phyloP scores from a whole-genome alignment of 2,113 vertebrate species.

The Brachirus orientalis region DNA sequence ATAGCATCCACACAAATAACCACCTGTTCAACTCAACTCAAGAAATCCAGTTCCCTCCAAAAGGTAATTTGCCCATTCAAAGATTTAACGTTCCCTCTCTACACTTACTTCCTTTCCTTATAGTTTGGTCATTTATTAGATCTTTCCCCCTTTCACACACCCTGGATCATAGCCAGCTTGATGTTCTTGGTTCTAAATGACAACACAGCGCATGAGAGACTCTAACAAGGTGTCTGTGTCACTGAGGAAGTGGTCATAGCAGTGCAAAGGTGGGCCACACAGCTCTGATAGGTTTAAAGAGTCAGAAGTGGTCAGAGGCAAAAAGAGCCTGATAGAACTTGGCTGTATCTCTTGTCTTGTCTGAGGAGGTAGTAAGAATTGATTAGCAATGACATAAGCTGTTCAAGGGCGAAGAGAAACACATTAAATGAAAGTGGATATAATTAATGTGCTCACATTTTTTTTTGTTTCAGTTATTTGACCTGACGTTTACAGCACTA shows the following conservation, averaged over 20 bases:
- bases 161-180: slow-evolving; percentile 26
- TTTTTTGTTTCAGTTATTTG: not conserved
- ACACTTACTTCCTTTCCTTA: slow-evolving; percentile 19
- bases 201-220: slow-evolving; percentile 16
- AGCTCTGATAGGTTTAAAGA: slow-evolving; percentile 32
- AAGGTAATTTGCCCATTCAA: slow-evolving; percentile 55
- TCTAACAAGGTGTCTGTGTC: slow-evolving; percentile 44
- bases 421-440: slow-evolving; percentile 49
- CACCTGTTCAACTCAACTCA: slow-evolving; percentile 52
- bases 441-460: slow-evolving; percentile 27
- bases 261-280: slow-evolving; percentile 16
- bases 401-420: slow-evolving; percentile 29
- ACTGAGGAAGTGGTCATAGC: slow-evolving; percentile 38
- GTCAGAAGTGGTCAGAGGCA: slow-evolving; percentile 18
- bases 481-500: not conserved
- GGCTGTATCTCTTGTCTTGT: slow-evolving; percentile 42
- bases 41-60: slow-evolving; percentile 60
- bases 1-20: slow-evolving; percentile 39
- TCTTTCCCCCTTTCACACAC: slow-evolving; percentile 29
- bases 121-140: not conserved
- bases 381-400: slow-evolving; percentile 50
- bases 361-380: slow-evolving; percentile 50
- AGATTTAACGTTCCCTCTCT: too few species aligned
- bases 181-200: slow-evolving; percentile 33
- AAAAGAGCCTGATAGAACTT: slow-evolving; percentile 11